Evolutionary conservation across 2,113 vertebrate species (phyloP).

Genomic region (Phyllostomus hastatus): DNA sequence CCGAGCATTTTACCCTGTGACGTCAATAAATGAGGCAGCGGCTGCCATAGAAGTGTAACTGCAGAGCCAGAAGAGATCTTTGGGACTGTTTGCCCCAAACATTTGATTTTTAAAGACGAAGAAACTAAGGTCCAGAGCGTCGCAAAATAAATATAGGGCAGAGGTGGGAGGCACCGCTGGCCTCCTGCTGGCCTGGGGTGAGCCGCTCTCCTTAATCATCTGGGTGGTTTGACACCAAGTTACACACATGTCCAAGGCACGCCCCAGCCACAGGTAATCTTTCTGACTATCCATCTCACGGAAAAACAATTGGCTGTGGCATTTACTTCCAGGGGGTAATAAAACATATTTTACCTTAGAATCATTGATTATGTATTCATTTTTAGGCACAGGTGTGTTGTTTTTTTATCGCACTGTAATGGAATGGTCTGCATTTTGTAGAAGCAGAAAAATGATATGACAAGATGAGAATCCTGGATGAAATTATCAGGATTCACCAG

Average conservation of each 20-base stretch:
- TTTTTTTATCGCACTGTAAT: neutral
- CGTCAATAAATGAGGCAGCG: neutral
- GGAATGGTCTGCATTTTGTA: neutral
- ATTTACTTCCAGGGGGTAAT: neutral
- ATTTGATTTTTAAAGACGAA: neutral
- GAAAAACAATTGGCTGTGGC: neutral
- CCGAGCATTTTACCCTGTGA: neutral
- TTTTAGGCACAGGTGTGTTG: neutral
- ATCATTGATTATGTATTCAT: neutral
- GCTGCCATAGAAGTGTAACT: accelerated
- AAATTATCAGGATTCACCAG: neutral
- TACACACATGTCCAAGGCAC: neutral
- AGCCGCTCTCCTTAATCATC: neutral
- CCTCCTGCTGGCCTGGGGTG: neutral
- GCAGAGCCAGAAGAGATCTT: neutral
- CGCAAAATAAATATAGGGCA: neutral
- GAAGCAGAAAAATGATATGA: neutral
- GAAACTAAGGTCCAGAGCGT: neutral
- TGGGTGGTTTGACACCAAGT: neutral
- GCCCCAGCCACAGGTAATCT: accelerated
- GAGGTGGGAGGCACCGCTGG: no score
- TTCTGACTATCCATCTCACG: neutral
- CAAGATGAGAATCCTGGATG: neutral
- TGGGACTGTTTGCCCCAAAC: neutral
- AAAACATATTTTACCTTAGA: neutral